Evolutionary conservation across 2,113 vertebrate species (phyloP).

Genomic region (Actenoides lindsayi): DNA sequence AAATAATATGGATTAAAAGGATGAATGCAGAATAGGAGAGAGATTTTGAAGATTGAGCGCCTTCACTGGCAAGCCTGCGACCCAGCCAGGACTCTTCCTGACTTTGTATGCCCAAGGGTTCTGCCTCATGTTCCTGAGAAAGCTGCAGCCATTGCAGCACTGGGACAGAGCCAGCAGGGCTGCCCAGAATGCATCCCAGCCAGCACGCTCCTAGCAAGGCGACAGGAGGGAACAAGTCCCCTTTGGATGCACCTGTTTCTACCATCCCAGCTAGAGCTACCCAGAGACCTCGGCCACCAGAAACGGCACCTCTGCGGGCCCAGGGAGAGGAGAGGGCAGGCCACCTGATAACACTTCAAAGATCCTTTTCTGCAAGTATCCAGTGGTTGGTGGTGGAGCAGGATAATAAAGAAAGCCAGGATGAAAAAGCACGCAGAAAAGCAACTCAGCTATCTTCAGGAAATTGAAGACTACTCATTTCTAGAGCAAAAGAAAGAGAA

Average conservation of each 20-base stretch:
- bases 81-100: background rate
- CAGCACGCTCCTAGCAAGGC: background rate
- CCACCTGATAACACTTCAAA: background rate
- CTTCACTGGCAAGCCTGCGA: background rate
- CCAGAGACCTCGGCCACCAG: background rate
- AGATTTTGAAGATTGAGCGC: background rate
- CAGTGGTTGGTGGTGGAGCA: background rate
- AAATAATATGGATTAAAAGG: conserved; percentile 51
- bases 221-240: background rate
- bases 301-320: background rate
- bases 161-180: background rate
- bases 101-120: background rate
- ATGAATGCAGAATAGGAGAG: background rate
- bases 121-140: background rate
- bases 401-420: background rate
- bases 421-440: background rate
- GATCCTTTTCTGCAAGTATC: background rate
- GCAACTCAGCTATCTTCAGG: background rate
- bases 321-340: background rate
- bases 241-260: background rate
- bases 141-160: background rate
- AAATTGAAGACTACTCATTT: background rate
- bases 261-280: background rate
- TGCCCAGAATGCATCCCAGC: background rate
- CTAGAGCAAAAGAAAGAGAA: background rate